A percentile compares a stretch with the other conserved stretches of the same genome.
Evolutionary conservation across 2,797 vertebrate genomes (phyloP).

Genomic region (Chloroceryle inda): DNA sequence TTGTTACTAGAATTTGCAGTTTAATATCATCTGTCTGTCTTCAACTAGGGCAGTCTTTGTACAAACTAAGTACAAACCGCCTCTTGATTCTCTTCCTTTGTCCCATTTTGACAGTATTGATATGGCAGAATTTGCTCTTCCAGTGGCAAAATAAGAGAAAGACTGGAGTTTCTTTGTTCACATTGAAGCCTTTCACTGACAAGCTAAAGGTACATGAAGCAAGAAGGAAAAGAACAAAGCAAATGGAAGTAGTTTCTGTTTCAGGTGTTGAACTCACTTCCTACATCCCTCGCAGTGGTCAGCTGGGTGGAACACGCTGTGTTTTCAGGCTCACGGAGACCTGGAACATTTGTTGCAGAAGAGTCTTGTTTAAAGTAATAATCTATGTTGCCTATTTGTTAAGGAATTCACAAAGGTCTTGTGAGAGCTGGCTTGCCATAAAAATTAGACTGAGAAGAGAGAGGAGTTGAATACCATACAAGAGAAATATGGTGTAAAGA

Average conservation of each 20-base stretch:
- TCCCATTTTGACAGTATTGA: neutral
- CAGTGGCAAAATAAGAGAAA: neutral
- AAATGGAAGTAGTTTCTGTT: neutral
- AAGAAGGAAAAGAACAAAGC: neutral
- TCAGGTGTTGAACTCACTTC: neutral
- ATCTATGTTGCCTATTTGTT: neutral
- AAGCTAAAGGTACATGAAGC: neutral
- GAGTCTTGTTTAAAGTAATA: neutral
- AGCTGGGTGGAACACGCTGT: accelerated
- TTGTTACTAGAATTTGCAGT: neutral
- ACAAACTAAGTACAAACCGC: neutral
- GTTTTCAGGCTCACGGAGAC: neutral
- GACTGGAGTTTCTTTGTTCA: neutral
- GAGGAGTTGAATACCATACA: neutral
- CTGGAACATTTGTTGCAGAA: neutral
- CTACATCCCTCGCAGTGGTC: neutral
- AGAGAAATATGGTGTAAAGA: neutral
- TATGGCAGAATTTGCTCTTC: neutral
- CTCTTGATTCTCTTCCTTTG: neutral
- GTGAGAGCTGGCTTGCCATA: neutral
- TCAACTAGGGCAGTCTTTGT: neutral
- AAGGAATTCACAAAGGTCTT: neutral
- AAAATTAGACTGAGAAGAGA: neutral
- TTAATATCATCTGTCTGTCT: neutral
- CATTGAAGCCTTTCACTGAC: neutral